Evolutionary conservation across 2,113 vertebrate genomes (phyloP), one percentile per base, ranked within the genome.

Genomic region (Malaclemys terrapin): DNA sequence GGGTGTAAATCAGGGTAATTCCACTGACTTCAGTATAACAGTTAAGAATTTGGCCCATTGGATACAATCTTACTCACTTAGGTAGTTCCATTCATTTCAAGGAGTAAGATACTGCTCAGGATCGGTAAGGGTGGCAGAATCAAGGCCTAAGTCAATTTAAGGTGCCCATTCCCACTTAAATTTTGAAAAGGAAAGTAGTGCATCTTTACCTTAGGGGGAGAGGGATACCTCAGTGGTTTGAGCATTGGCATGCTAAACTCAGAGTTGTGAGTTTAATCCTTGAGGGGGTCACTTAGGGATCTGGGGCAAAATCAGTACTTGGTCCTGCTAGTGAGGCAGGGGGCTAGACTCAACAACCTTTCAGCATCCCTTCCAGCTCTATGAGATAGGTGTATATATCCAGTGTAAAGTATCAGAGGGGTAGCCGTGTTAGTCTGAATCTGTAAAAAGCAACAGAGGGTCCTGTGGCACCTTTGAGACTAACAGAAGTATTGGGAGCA

Each of bases 1-100:
- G n/a, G 81, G 91, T 54, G 75, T 89, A 91, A 92, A 89, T 79
- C 59, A 89, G 85, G 75, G 88, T 65, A 72, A 82, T 86, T 89
- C 91, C 78, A 90, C 86, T 79, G 89, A 72, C 75, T 75, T 92
- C 79, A 65, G 80, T 76, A 95, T 27, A 47, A 45, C 17, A 82
- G 27, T 91, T 93, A 89, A 91, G 90, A 93, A 81, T 20, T 52
- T 88, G 75, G 88, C 84, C 80, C 78, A 80, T 0, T 1, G 81
- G 90, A 88, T 94, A 95, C 84, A 35, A 83, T 82, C 52, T 5
- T 85, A 90, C 90, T 81, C 91, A 80, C 72, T 27, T 78, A 54
- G 31, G 14, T 16, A 65, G 31, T 65, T 69, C 16, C 49, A 88
- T 82, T 93, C 91, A 89, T 31, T 56, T n/a, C 50, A 84, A 87